phyloP scores from a whole-genome alignment of 2,113 vertebrate genomes.

The Embiotoca jacksoni region DNA sequence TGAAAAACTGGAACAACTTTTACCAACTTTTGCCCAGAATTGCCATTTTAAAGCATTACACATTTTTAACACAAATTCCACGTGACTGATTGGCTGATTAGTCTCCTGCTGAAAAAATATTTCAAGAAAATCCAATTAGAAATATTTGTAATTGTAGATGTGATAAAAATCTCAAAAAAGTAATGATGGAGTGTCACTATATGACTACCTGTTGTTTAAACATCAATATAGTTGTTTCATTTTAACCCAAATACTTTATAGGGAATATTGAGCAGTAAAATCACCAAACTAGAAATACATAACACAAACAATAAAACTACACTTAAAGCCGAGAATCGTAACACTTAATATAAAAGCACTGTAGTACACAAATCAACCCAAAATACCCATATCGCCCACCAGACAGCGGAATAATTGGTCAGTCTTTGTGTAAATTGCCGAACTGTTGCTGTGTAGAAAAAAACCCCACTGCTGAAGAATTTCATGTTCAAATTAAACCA shows the following conservation, averaged over 20 bases:
- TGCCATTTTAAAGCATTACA: too few species aligned
- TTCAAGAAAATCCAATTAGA: too few species aligned
- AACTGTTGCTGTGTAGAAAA: slow-evolving; percentile 26
- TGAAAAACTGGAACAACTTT: too few species aligned
- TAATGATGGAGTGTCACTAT: too few species aligned
- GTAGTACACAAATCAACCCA: background rate
- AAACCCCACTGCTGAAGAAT: slow-evolving; percentile 23
- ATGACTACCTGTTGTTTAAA: too few species aligned
- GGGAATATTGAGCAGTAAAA: background rate
- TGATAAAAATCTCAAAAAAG: too few species aligned
- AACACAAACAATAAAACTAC: slow-evolving; percentile 9
- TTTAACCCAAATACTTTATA: background rate
- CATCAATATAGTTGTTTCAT: too few species aligned
- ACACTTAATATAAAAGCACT: background rate
- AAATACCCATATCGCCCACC: slow-evolving; percentile 16
- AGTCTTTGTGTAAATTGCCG: slow-evolving; percentile 26
- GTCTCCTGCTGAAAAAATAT: too few species aligned
- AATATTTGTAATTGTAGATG: too few species aligned
- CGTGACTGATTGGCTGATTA: too few species aligned
- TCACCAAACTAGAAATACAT: background rate
- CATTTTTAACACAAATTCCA: too few species aligned
- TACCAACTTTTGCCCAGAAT: too few species aligned
- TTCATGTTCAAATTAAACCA: slow-evolving; percentile 47
- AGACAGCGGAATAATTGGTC: slow-evolving; percentile 42
- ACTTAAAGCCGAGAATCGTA: background rate